phyloP scores from a whole-genome alignment of 2,797 vertebrate species.

The Rhyacichthys aspro region DNA sequence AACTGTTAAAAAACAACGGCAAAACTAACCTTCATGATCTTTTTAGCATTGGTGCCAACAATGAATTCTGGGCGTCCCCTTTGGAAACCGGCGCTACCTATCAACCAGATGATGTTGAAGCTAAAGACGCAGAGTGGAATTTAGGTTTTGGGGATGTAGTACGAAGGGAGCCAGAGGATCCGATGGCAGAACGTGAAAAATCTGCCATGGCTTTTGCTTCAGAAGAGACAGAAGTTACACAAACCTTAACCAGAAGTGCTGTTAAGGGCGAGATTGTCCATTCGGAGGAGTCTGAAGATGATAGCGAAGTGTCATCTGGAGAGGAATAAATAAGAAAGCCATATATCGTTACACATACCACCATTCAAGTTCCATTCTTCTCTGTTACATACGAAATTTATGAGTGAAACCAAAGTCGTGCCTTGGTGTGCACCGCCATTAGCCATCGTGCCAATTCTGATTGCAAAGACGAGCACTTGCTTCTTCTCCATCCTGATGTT shows the following conservation, averaged over 20 bases:
- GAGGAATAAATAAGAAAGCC: slow-evolving; percentile 57
- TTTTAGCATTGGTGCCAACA: slow-evolving; percentile 51
- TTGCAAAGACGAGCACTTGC: background rate
- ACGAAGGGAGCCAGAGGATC: slow-evolving; percentile 45
- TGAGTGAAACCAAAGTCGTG: slow-evolving; percentile 54
- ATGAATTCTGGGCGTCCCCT: slow-evolving; percentile 70
- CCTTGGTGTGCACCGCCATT: slow-evolving; percentile 46
- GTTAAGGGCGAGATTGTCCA: slow-evolving; percentile 51
- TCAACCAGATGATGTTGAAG: slow-evolving; percentile 40
- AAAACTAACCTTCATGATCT: slow-evolving; percentile 52
- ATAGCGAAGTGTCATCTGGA: slow-evolving; percentile 78
- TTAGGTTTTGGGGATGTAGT: slow-evolving; percentile 46
- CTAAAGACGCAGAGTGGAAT: slow-evolving; percentile 37
- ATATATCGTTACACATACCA: background rate
- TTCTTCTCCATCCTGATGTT: slow-evolving; percentile 1
- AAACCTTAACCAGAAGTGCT: slow-evolving; percentile 36
- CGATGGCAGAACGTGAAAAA: slow-evolving; percentile 49
- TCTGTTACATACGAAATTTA: background rate
- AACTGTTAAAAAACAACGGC: slow-evolving; percentile 39
- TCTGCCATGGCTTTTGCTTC: slow-evolving; percentile 19
- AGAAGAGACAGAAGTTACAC: slow-evolving; percentile 34
- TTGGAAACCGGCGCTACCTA: slow-evolving; percentile 62
- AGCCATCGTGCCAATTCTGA: slow-evolving; percentile 51
- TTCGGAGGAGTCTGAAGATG: slow-evolving; percentile 75
- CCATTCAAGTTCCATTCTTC: background rate